These are phyloP conservation scores for Cotesia congregata DNA, from an alignment of 2,888 invertebrate genomes.

Conservation along the genomic window DNA sequence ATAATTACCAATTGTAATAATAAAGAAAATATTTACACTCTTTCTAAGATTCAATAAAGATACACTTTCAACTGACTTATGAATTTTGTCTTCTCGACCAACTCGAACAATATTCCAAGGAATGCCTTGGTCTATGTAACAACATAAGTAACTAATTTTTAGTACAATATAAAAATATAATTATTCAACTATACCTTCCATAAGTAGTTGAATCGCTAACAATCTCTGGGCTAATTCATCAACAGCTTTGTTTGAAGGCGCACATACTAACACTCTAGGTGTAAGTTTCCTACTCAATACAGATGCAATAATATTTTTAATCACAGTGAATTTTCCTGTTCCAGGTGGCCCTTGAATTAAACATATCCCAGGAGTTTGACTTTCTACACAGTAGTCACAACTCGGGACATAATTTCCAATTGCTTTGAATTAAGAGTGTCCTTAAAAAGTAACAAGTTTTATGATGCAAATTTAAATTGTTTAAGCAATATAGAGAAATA, in stretches of 20 bases:
- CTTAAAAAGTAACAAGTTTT: not conserved
- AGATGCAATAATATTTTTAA: conserved; percentile 1
- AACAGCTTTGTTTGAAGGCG: not conserved
- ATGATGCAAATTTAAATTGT: not conserved
- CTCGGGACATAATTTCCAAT: not conserved
- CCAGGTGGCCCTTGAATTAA: not conserved
- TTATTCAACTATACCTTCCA: not conserved
- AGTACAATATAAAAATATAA: not conserved
- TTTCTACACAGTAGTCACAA: not conserved
- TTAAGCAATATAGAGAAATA: not conserved
- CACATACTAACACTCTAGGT: not conserved
- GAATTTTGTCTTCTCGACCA: not conserved
- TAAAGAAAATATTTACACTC: not conserved
- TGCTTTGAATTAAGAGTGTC: not conserved
- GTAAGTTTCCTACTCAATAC: not conserved
- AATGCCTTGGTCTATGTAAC: not conserved
- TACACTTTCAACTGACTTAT: not conserved
- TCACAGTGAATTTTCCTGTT: not conserved
- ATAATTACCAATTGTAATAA: too few relatives aligned
- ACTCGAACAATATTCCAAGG: not conserved
- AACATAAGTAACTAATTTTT: too few relatives aligned
- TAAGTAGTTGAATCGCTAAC: not conserved
- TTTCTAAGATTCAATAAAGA: not conserved
- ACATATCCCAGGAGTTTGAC: not conserved
- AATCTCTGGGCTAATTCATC: not conserved